Percentiles rank a stretch among this genome's conserved stretches.
These are phyloP conservation scores for Choristoneura rosaceana DNA, from an alignment of 2,888 invertebrate genomes.

Conservation along the genomic window DNA sequence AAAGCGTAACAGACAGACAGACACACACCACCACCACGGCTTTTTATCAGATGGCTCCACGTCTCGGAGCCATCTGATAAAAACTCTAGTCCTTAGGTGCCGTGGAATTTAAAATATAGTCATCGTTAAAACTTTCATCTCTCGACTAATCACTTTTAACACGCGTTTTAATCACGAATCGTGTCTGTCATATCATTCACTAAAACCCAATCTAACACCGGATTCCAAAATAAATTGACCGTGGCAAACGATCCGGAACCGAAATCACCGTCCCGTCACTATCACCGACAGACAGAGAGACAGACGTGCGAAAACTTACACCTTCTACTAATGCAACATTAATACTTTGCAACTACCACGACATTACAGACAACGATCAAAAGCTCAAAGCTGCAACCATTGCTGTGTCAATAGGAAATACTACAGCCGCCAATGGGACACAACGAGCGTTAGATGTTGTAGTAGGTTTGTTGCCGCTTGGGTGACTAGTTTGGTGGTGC, in stretches of 20 bases:
- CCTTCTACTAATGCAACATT: constrained; percentile 58
- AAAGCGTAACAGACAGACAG: no score
- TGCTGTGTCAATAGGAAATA: background rate
- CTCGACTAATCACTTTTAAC: background rate
- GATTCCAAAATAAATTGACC: constrained; percentile 41
- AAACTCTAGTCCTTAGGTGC: no score
- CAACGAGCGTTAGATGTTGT: constrained; percentile 3
- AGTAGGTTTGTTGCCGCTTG: background rate
- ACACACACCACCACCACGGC: no score
- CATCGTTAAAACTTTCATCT: background rate
- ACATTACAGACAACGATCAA: background rate
- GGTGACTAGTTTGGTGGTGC: constrained; percentile 3
- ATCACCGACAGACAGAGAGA: constrained; percentile 48
- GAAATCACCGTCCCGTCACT: constrained; percentile 56
- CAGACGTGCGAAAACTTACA: constrained; percentile 61
- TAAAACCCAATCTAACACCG: constrained; percentile 5
- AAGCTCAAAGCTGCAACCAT: background rate
- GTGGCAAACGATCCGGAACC: constrained; percentile 54
- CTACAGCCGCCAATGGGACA: background rate
- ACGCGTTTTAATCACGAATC: background rate
- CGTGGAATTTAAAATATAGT: no score
- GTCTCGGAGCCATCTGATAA: no score
- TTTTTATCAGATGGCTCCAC: no score
- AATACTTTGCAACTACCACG: constrained; percentile 31
- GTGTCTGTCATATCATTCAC: constrained; percentile 6